Conservation (phyloP, 2,888 invertebrate species). For the Mesochorus sp. region DNA sequence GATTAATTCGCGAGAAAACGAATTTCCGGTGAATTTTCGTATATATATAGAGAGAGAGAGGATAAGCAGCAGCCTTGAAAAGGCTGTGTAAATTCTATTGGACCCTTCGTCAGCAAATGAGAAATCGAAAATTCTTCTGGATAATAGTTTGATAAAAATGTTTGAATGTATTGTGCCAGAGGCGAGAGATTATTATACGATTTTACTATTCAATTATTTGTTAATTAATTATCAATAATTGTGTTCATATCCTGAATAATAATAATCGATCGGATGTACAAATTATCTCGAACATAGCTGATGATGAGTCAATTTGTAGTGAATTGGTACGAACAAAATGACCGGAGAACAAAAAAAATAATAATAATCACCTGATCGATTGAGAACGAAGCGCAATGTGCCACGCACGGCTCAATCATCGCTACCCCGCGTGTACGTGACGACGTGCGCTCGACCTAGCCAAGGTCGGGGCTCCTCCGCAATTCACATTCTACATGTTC, state of each 20-base stretch:
- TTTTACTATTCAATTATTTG: too few species aligned
- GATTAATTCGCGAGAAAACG: slow-evolving; percentile 71
- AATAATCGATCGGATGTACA: not conserved
- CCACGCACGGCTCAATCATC: slow-evolving; percentile 77
- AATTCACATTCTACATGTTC: slow-evolving; percentile 80
- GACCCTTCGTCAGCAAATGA: not conserved
- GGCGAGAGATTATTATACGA: not conserved
- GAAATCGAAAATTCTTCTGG: not conserved
- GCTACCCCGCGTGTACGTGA: slow-evolving; percentile 73
- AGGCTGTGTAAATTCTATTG: not conserved
- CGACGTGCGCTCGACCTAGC: slow-evolving; percentile 79
- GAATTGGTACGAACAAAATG: too few species aligned
- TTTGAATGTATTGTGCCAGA: not conserved
- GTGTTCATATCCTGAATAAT: too few species aligned
- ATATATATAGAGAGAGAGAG: too few species aligned
- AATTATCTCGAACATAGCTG: not conserved
- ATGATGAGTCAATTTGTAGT: not conserved
- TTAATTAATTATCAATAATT: too few species aligned
- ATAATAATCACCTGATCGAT: slow-evolving; percentile 18
- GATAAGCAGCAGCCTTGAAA: not conserved
- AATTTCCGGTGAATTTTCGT: slow-evolving; percentile 42
- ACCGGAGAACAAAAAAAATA: slow-evolving; percentile 7
- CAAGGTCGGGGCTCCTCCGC: slow-evolving; percentile 75
- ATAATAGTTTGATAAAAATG: not conserved
- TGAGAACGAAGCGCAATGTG: slow-evolving; percentile 24